These are phyloP conservation scores for Nothocercus julius DNA, from an alignment of 2,113 vertebrate genomes.

Conservation along the genomic window DNA sequence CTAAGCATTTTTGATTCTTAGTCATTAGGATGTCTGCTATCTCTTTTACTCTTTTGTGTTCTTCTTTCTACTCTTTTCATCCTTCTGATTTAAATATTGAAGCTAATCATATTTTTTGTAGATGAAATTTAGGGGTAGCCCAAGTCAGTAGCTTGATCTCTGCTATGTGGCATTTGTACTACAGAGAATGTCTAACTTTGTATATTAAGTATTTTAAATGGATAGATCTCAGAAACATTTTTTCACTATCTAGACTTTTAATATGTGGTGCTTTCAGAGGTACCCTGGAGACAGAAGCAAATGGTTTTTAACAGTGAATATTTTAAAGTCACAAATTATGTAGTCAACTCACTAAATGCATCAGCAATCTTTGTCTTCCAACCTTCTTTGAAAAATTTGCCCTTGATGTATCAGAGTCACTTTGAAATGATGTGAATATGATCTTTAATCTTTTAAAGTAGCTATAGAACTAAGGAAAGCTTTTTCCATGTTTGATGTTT, in stretches of 20 bases:
- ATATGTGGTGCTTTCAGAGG: background rate
- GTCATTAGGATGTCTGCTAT: background rate
- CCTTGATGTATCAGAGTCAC: background rate
- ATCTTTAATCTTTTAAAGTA: slow-evolving; percentile 11
- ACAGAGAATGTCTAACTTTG: background rate
- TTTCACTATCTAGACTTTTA: background rate
- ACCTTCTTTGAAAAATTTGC: background rate
- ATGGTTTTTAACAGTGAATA: background rate
- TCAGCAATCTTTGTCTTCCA: slow-evolving; percentile 26
- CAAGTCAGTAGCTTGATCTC: background rate
- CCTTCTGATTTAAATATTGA: background rate
- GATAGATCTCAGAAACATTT: background rate
- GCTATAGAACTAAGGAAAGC: background rate
- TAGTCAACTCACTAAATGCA: background rate
- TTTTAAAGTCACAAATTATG: slow-evolving; percentile 24
- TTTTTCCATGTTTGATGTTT: slow-evolving; percentile 9
- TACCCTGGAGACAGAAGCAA: background rate
- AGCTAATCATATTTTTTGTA: background rate
- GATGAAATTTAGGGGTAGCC: background rate
- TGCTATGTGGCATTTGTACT: background rate
- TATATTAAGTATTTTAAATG: background rate
- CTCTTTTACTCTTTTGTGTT: background rate
- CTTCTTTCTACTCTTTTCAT: background rate
- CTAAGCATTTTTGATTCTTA: background rate
- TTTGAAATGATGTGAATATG: background rate